Percentiles rank a stretch among this genome's conserved stretches.
Conservation (phyloP, 2,113 vertebrate genomes). For the Piaya cayana region DNA sequence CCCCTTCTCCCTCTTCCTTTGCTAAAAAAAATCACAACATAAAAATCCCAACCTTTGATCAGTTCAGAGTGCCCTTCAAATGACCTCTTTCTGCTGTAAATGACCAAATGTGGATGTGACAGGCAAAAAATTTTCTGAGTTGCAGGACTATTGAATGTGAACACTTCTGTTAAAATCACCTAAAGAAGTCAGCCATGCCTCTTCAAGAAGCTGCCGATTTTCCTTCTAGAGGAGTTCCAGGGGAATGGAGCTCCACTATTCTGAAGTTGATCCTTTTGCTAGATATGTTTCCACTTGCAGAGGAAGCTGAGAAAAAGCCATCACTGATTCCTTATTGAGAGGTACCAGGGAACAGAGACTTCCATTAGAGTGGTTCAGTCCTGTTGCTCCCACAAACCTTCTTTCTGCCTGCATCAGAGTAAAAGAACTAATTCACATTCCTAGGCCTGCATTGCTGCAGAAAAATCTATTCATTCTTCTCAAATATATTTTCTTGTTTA, state of each 20-base stretch:
- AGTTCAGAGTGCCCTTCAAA: not conserved
- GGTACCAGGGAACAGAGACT: not conserved
- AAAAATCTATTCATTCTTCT: not conserved
- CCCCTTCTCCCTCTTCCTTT: not conserved
- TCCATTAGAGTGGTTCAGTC: not conserved
- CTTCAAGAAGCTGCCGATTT: not conserved
- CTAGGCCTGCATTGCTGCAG: not conserved
- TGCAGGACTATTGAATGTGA: not conserved
- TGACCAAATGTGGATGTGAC: fast-evolving
- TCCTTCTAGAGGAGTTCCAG: not conserved
- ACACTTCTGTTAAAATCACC: not conserved
- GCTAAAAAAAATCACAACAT: not conserved
- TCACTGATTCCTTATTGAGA: not conserved
- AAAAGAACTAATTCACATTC: not conserved
- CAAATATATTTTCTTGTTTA: not conserved
- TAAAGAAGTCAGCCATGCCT: not conserved
- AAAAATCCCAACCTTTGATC: not conserved
- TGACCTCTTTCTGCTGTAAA: not conserved
- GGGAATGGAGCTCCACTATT: not conserved
- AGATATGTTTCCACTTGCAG: not conserved
- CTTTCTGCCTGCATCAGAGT: not conserved
- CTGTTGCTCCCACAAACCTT: not conserved
- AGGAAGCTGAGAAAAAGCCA: not conserved
- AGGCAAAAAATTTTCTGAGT: not conserved
- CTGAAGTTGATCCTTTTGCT: not conserved